phyloP scores from a whole-genome alignment of 2,113 vertebrate genomes.

The Mellivora capensis region DNA sequence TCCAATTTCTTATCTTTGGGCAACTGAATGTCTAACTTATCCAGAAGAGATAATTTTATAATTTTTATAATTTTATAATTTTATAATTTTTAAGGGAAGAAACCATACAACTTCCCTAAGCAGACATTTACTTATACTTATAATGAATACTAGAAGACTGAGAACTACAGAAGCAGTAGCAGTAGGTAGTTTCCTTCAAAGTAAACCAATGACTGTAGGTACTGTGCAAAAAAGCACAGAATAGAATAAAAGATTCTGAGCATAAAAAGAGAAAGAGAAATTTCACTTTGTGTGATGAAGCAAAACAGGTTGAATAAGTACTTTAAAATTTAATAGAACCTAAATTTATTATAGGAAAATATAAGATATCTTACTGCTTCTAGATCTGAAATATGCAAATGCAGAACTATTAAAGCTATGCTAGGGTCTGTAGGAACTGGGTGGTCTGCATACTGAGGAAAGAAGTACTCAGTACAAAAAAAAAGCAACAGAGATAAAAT shows the following conservation, averaged over 20 bases:
- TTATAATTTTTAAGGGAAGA: constrained; percentile 13
- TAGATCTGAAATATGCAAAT: background rate
- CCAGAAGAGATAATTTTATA: background rate
- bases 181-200: background rate
- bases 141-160: background rate
- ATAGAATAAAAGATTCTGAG: background rate
- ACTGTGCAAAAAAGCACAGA: background rate
- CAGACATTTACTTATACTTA: background rate
- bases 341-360: background rate
- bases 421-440: background rate
- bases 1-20: background rate
- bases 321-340: background rate
- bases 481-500: background rate
- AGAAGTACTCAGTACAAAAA: background rate
- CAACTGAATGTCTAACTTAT: background rate
- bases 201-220: background rate
- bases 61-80: background rate
- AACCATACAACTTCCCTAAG: background rate
- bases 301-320: background rate
- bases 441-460: background rate
- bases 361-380: background rate
- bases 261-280: background rate
- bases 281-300: background rate
- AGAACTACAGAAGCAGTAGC: background rate
- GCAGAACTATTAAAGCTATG: background rate